Evolutionary conservation across 2,113 vertebrate species (phyloP).

Genomic region (Calyptomena viridis): DNA sequence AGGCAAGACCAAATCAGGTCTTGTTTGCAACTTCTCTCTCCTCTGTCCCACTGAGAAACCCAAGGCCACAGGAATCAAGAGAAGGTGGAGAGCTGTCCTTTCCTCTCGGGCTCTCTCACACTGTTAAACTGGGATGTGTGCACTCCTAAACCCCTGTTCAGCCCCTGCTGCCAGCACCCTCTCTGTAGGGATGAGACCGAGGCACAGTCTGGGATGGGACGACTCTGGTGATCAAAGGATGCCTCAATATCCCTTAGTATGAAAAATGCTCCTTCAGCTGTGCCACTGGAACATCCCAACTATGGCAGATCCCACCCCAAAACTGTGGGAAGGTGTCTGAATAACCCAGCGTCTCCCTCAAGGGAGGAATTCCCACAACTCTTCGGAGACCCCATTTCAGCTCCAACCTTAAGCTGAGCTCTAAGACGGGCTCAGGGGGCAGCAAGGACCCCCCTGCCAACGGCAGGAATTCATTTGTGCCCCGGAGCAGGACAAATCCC

Average conservation of each 20-base stretch:
- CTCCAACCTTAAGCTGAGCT: fast-evolving
- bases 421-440: fast-evolving
- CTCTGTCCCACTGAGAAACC: neutral
- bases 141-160: neutral
- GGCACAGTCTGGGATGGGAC: neutral
- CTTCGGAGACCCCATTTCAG: neutral
- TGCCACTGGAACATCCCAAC: neutral
- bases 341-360: neutral
- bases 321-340: fast-evolving
- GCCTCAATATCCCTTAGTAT: fast-evolving
- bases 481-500: neutral
- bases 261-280: fast-evolving
- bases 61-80: neutral
- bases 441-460: neutral
- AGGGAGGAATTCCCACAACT: fast-evolving
- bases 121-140: fast-evolving
- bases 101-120: neutral
- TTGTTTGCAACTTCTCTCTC: neutral
- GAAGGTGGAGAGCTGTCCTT: neutral
- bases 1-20: neutral
- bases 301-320: neutral
- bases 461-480: fast-evolving
- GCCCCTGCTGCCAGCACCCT: neutral
- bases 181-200: fast-evolving
- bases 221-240: neutral